Evolutionary conservation across 2,797 vertebrate species (phyloP).

Genomic region (Typhlichthys subterraneus): DNA sequence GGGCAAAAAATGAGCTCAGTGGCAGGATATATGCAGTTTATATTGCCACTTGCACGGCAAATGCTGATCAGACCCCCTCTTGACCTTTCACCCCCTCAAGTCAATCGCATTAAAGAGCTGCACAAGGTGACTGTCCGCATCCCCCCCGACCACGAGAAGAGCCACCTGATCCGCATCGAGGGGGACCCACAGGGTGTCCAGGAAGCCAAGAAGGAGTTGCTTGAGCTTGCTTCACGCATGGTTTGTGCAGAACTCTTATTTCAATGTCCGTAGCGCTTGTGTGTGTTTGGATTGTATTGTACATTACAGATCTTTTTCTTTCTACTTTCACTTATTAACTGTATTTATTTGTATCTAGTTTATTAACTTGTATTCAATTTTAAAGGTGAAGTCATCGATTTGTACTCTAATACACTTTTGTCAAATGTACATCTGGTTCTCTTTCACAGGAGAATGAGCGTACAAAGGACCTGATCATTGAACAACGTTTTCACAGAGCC

Average conservation of each 20-base stretch:
- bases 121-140: slow-evolving; percentile 98
- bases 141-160: slow-evolving; percentile 97
- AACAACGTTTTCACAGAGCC: slow-evolving; percentile 97
- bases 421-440: neutral
- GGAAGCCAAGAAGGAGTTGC: slow-evolving; percentile 97
- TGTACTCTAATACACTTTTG: too few relatives aligned
- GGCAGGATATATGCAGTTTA: too few relatives aligned
- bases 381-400: too few relatives aligned
- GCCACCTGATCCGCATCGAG: slow-evolving; percentile 96
- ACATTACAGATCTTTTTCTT: too few relatives aligned
- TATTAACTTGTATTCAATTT: too few relatives aligned
- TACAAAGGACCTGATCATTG: slow-evolving; percentile 98
- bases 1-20: too few relatives aligned
- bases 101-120: slow-evolving; percentile 98
- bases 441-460: slow-evolving; percentile 93
- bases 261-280: too few relatives aligned
- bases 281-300: too few relatives aligned
- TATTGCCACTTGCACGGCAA: too few relatives aligned
- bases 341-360: too few relatives aligned
- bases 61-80: too few relatives aligned
- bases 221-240: slow-evolving; percentile 98
- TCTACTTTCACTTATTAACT: too few relatives aligned
- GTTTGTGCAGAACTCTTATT: slow-evolving; percentile 64
- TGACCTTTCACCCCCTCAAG: slow-evolving; percentile 58
- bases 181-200: slow-evolving; percentile 97